A percentile compares a stretch with the other conserved stretches of the same genome.
phyloP scores from a whole-genome alignment of 30 jellyfish, hydroid and myxozoan genomes.

The Hydra vulgaris region DNA sequence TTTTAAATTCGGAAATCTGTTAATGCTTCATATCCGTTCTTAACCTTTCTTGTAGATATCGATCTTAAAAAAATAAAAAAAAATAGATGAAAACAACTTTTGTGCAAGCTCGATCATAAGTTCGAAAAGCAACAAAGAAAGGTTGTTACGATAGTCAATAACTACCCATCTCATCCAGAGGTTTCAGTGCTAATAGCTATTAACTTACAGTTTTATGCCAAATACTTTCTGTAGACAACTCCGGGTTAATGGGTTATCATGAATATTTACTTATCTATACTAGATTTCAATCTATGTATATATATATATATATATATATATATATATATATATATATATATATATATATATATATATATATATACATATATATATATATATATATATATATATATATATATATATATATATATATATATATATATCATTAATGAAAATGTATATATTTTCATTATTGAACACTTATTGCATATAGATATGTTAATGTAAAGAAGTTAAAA shows the following conservation, averaged over 20 bases:
- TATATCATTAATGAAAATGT: too few relatives aligned
- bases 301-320: too few relatives aligned
- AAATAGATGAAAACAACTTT: slow-evolving; percentile 40
- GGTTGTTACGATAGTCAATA: slow-evolving; percentile 36
- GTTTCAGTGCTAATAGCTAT: slow-evolving; percentile 43
- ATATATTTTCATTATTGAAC: too few relatives aligned
- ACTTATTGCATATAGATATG: too few relatives aligned
- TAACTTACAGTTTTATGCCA: slow-evolving; percentile 39
- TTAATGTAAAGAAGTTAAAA: too few relatives aligned
- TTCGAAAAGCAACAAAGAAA: slow-evolving; percentile 33
- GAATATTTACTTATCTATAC: slow-evolving; percentile 6
- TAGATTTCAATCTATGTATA: not conserved
- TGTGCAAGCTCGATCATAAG: slow-evolving; percentile 42
- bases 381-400: too few relatives aligned
- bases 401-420: too few relatives aligned
- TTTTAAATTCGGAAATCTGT: slow-evolving; percentile 32
- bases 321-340: too few relatives aligned
- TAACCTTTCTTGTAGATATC: slow-evolving; percentile 33
- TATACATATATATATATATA: too few relatives aligned
- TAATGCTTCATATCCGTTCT: slow-evolving; percentile 33
- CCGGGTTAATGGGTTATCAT: slow-evolving; percentile 57
- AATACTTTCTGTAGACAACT: slow-evolving; percentile 54
- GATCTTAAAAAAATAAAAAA: slow-evolving; percentile 33
- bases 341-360: too few relatives aligned
- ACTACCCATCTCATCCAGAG: slow-evolving; percentile 57